Conservation (phyloP, 2,113 vertebrate species). For the Tychaedon coryphoeus region DNA sequence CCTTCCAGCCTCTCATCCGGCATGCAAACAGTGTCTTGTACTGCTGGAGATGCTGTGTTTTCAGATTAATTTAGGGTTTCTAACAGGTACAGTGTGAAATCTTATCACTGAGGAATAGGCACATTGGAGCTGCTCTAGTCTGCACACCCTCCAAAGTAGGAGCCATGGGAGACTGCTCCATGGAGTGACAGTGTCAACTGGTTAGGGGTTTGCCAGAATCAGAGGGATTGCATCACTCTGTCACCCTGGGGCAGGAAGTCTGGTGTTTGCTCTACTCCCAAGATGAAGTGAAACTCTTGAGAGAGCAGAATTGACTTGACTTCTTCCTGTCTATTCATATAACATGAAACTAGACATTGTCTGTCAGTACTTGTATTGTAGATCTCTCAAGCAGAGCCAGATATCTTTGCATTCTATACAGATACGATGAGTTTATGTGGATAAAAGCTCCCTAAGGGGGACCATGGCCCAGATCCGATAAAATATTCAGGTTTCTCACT, state of each 20-base stretch:
- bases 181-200: fast-evolving
- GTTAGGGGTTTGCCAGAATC: neutral
- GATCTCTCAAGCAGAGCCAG: neutral
- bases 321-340: conserved; percentile 8
- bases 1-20: neutral
- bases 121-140: neutral
- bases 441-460: conserved; percentile 49
- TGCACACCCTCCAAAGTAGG: neutral
- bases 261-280: neutral
- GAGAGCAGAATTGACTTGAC: neutral
- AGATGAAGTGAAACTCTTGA: neutral
- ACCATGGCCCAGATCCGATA: conserved; percentile 5
- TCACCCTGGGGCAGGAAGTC: neutral
- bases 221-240: neutral
- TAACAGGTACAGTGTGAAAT: neutral
- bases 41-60: neutral
- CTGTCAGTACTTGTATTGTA: neutral
- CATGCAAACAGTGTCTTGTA: neutral
- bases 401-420: conserved; percentile 23
- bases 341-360: neutral
- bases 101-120: neutral
- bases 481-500: conserved; percentile 61
- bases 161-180: neutral
- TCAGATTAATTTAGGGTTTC: neutral
- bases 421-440: conserved; percentile 11